Evolutionary conservation across 1,140 invertebrate species (phyloP).

Genomic region (Protaetia brevitarsis): DNA sequence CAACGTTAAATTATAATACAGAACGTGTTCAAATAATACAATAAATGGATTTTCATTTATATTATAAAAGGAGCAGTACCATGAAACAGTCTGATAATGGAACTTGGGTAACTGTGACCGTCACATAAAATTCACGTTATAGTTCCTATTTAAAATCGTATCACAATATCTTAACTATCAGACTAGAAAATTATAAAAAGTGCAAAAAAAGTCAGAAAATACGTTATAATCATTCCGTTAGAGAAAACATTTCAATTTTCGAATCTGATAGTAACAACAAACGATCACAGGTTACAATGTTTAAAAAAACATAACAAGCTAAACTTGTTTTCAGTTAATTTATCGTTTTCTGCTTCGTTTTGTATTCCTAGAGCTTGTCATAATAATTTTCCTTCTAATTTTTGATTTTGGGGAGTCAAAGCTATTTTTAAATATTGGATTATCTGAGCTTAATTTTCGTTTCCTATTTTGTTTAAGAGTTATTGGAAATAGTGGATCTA

Average conservation of each 20-base stretch:
- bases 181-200: constrained; percentile 19
- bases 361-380: constrained; percentile 23
- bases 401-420: constrained; percentile 34
- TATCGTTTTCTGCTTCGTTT: constrained; percentile 26
- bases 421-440: constrained; percentile 24
- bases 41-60: not conserved
- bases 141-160: constrained; percentile 24
- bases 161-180: constrained; percentile 25
- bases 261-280: constrained; percentile 17
- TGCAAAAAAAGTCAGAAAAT: constrained; percentile 23
- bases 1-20: not conserved
- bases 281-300: constrained; percentile 23
- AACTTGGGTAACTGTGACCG: constrained; percentile 28
- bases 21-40: too few species aligned
- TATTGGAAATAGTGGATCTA: constrained; percentile 35
- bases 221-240: not conserved
- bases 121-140: constrained; percentile 19
- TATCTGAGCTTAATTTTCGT: constrained; percentile 36
- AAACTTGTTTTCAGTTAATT: constrained; percentile 13
- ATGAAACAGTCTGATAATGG: constrained; percentile 19
- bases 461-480: constrained; percentile 34
- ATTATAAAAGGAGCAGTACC: constrained; percentile 16
- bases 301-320: constrained; percentile 21
- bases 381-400: constrained; percentile 35
- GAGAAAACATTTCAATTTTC: constrained; percentile 14